Conservation (phyloP, 2,113 vertebrate species). For the Notiomystis cincta region DNA sequence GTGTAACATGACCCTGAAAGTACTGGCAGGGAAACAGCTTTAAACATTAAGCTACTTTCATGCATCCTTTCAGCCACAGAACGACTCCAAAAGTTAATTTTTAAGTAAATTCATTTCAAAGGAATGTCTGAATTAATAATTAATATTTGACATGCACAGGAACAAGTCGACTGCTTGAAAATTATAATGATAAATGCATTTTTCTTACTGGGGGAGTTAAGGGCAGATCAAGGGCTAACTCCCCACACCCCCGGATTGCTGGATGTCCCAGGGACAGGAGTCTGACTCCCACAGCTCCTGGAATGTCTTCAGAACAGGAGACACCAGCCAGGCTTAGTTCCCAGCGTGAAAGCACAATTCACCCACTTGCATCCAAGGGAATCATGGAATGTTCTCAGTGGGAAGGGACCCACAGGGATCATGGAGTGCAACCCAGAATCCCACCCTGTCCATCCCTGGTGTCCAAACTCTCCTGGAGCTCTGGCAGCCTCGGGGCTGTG, state of each 20-base stretch:
- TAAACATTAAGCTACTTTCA: not conserved
- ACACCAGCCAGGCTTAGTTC: not conserved
- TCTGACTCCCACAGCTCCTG: not conserved
- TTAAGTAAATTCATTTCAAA: constrained; percentile 34
- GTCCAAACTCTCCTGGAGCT: not conserved
- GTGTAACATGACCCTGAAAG: not conserved
- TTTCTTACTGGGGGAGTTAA: not conserved
- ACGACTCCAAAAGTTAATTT: constrained; percentile 47
- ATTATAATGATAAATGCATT: not conserved
- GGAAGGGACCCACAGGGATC: not conserved
- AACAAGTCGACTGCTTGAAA: accelerated
- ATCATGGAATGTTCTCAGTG: not conserved
- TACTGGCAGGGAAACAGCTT: not conserved
- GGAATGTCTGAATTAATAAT: constrained; percentile 56
- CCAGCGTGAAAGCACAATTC: not conserved
- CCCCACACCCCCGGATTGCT: not conserved
- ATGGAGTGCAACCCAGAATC: too few species aligned
- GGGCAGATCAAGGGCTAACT: not conserved
- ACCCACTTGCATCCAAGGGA: not conserved
- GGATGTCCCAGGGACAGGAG: not conserved
- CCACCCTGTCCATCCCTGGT: not conserved
- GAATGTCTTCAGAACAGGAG: not conserved
- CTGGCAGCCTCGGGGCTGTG: not conserved
- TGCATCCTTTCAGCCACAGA: not conserved
- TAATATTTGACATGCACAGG: not conserved